A percentile compares a stretch with the other conserved stretches of the same genome.
phyloP scores from a whole-genome alignment of 2,888 invertebrate species.

The Drosophila yooni region DNA sequence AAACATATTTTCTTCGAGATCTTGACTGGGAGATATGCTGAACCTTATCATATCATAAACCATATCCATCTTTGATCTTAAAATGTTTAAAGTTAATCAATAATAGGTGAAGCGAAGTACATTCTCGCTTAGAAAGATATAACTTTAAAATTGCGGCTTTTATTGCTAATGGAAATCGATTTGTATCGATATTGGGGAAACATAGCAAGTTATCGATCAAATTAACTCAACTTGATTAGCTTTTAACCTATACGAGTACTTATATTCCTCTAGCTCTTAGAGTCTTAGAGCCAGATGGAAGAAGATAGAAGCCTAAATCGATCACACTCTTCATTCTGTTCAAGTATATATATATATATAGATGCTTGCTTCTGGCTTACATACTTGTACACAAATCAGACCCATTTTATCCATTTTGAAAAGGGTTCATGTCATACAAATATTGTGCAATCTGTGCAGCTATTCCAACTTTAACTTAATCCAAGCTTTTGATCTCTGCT shows the following conservation, averaged over 20 bases:
- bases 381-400: not conserved
- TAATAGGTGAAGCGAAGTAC: fast-evolving
- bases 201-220: not conserved
- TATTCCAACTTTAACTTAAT: not conserved
- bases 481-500: not conserved
- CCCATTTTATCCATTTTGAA: not conserved
- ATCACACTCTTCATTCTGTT: fast-evolving
- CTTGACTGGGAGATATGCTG: not conserved
- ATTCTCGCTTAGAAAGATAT: not conserved
- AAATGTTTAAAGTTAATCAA: not conserved
- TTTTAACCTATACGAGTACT: fast-evolving
- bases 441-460: not conserved
- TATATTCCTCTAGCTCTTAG: not conserved
- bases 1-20: fast-evolving
- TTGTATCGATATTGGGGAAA: fast-evolving
- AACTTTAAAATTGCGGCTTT: not conserved
- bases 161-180: not conserved
- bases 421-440: not conserved
- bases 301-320: not conserved
- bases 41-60: not conserved
- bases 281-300: not conserved
- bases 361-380: not conserved
- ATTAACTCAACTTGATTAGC: not conserved
- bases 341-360: not conserved
- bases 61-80: not conserved